Evolutionary conservation across 1,140 invertebrate genomes (phyloP), one percentile per base, ranked within the genome.

Genomic region (Heliconius hermathena): DNA sequence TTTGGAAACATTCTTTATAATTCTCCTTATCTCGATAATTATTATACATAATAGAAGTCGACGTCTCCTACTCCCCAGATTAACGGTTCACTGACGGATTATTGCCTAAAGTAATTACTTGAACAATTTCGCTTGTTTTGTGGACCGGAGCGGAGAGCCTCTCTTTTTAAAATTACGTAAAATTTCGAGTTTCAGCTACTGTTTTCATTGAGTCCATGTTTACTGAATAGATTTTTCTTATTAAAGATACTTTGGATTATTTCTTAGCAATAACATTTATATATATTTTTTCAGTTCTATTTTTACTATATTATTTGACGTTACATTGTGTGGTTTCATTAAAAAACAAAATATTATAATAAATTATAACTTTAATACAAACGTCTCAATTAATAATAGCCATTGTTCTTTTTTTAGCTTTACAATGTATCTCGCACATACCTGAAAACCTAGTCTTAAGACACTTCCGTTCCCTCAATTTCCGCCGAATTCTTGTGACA

Each of bases 51-150:
- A 80, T 80, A 33, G 57, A 70, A 57, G 36, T 52, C 36, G 71
- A 70, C 71, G 33, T 74, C 57, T 18, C 26, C 66, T 54, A 2
- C 52, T 66, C 33, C 70, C 49, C 73, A 80, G 73, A 76, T 76
- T 80, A 80, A 41, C 22, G 74, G 74, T 73, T 76, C 36, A 52
- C 74, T 76, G 71, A 76, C 79, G 74, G 74, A 76, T 76, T 76
- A 80, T 76, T 72, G 76, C 71, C 74, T 72, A 26, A 80, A 80
- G 79, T 76, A 80, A 80, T 80, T 76, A 80, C 74, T 80, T 46
- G 9, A 38, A 77, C 76, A 71, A n/a, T 78, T 54, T 49, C 22
- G 33, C 38, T 38, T 78, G 72, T 77, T 78, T 78, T 80, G 52
- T 77, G 74, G 38, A 73, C 70, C 49, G 71, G 73, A 72, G 73